These are phyloP conservation scores for Brachionus calyciflorus DNA, from an alignment of 1,140 invertebrate genomes.

Conservation along the genomic window DNA sequence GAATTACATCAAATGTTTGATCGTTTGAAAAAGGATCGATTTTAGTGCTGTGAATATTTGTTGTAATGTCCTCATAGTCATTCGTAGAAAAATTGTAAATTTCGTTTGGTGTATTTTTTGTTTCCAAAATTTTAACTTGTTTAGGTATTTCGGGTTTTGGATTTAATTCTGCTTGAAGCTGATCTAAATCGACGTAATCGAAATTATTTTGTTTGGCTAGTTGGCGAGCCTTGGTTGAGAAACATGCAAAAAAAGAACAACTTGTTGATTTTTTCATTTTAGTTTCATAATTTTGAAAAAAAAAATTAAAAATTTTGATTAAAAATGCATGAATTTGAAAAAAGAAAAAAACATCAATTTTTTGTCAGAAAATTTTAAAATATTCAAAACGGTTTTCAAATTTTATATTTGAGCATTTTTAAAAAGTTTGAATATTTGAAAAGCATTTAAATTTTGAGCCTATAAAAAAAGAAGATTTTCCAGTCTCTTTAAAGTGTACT, in stretches of 20 bases:
- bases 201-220: slow-evolving; percentile 24
- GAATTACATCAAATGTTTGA: neutral
- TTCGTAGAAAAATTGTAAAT: slow-evolving; percentile 25
- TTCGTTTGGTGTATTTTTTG: neutral
- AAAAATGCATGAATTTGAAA: too few relatives aligned
- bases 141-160: neutral
- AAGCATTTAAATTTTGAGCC: too few relatives aligned
- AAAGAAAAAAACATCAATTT: too few relatives aligned
- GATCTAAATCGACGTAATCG: slow-evolving; percentile 12
- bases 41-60: slow-evolving; percentile 20
- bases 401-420: too few relatives aligned
- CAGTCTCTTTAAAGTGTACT: too few relatives aligned
- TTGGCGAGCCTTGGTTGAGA: slow-evolving; percentile 15
- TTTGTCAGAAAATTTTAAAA: too few relatives aligned
- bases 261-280: slow-evolving; percentile 15
- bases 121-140: neutral
- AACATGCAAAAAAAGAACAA: slow-evolving; percentile 1
- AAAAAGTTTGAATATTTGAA: too few relatives aligned
- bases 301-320: too few relatives aligned
- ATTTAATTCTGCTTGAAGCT: neutral
- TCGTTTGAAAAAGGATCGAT: neutral
- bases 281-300: neutral
- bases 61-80: slow-evolving; percentile 19
- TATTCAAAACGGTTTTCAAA: too few relatives aligned
- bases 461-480: too few relatives aligned